Evolutionary conservation across 30 jellyfish, hydroid and myxozoan species (phyloP), one percentile per base, ranked within the genome.

Genomic region (Catostylus mosaicus): DNA sequence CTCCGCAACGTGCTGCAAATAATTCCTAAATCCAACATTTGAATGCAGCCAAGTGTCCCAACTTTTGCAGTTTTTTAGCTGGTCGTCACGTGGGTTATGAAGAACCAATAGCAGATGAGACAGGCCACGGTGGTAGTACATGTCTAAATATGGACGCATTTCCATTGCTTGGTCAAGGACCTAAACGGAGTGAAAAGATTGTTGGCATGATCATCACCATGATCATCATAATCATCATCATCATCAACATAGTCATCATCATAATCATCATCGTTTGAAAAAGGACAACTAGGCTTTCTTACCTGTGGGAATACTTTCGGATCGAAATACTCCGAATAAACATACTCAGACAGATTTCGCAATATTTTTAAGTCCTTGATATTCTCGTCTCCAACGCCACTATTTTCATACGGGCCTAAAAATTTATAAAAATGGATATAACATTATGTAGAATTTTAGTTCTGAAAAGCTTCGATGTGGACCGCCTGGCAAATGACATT

Each of bases 21-120:
- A 92, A 60, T 88, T 92, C 56, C 94, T 70, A 75, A 86, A 87
- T 64, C 98, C 98, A 48, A 93, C 98, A 51, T 93, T 69, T 10
- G 96, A 81, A 62, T 93, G 98, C 20, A 93, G 85, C 98, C 98
- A 93, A 16, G 87, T 78, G 57, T 70, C 77, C 97, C 97, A 86
- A 6, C 67, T 43, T 27, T 43, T 47, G 8, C 46, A 62, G 78
- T 76, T 93, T 52, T 61, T 60, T 69, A 81, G 37, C 33, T 50
- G 69, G 7, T 64, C 70, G 43, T 60, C 84, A 12, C 54, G 51
- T 14, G 98, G 97, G 51, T 93, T 87, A 83, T 93, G 97, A 36
- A 93, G 66, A 38, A 93, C 85, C 61, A 87, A 43, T 0, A 93
- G 64, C 30, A 86, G 27, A 18, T 86, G 30, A 33, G 74, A 73